Evolutionary conservation across 2,888 invertebrate species (phyloP).

Genomic region (Oithona nana): DNA sequence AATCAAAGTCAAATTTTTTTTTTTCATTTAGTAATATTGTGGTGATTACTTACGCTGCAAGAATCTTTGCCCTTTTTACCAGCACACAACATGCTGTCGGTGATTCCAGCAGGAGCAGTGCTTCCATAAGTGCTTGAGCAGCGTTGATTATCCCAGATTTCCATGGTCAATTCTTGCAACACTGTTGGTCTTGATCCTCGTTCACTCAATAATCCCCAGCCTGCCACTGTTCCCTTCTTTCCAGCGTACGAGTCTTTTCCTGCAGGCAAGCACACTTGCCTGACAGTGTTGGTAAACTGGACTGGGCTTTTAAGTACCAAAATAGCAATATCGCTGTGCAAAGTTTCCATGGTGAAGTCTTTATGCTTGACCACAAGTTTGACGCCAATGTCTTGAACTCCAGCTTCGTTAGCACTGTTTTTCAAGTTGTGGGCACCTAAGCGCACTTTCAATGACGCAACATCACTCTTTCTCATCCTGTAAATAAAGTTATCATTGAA

Average conservation of each 20-base stretch:
- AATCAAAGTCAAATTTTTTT: neutral
- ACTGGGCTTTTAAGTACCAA: constrained; percentile 58
- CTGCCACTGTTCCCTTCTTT: constrained; percentile 52
- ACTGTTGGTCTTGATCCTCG: constrained; percentile 7
- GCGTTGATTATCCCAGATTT: constrained; percentile 21
- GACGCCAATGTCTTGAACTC: neutral
- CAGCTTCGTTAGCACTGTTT: neutral
- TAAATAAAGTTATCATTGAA: neutral
- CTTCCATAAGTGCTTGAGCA: constrained; percentile 21
- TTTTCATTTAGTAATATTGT: neutral
- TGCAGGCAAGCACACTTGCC: constrained; percentile 54
- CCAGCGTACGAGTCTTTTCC: constrained; percentile 27
- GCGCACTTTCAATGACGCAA: neutral
- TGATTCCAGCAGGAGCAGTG: constrained; percentile 58
- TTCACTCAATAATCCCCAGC: constrained; percentile 66
- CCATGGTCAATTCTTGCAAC: constrained; percentile 19
- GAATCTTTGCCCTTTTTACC: constrained; percentile 66
- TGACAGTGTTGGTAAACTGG: constrained; percentile 36
- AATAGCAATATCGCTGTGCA: constrained; percentile 62
- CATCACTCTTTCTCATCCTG: neutral
- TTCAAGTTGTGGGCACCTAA: neutral
- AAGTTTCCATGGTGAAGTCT: neutral
- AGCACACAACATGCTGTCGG: constrained; percentile 70
- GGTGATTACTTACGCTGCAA: constrained; percentile 52
- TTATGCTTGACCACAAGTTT: neutral